A percentile compares a stretch with the other conserved stretches of the same genome.
Conservation (phyloP, 2,888 invertebrate species). For the Encarsia formosa region DNA sequence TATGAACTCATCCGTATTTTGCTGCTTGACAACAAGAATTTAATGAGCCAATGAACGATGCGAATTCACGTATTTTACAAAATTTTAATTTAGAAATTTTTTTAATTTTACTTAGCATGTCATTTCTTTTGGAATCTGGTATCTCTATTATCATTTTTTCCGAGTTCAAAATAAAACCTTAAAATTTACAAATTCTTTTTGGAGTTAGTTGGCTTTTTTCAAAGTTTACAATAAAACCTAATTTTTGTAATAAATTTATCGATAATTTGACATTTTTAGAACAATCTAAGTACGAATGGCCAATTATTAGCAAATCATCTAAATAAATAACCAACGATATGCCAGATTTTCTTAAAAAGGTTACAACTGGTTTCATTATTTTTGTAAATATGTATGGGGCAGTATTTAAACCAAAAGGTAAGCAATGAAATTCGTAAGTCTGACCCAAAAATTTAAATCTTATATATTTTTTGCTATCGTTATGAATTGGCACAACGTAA, state of each 20-base stretch:
- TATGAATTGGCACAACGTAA: constrained; percentile 15
- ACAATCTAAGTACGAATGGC: constrained; percentile 5
- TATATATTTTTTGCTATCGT: constrained; percentile 13
- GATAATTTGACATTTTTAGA: neutral
- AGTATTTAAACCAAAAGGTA: constrained; percentile 23
- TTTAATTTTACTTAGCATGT: neutral
- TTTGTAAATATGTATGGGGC: constrained; percentile 24
- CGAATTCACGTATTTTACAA: constrained; percentile 20
- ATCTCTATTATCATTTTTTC: neutral
- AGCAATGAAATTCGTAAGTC: constrained; percentile 16
- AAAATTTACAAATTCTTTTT: neutral
- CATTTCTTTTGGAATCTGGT: neutral
- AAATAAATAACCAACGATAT: constrained; percentile 4
- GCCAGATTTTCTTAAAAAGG: neutral
- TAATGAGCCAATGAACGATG: constrained; percentile 21
- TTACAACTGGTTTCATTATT: constrained; percentile 20
- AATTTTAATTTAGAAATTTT: neutral
- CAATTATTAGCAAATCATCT: constrained; percentile 15
- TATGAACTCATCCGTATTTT: constrained; percentile 7
- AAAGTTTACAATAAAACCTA: constrained; percentile 16
- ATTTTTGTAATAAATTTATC: neutral
- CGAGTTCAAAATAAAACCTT: constrained; percentile 13
- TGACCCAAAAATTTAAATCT: constrained; percentile 12
- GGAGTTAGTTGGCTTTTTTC: constrained; percentile 2
- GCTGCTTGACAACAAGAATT: constrained; percentile 14